Conservation (phyloP, 2,113 vertebrate species). For the Bolborhynchus lineola region DNA sequence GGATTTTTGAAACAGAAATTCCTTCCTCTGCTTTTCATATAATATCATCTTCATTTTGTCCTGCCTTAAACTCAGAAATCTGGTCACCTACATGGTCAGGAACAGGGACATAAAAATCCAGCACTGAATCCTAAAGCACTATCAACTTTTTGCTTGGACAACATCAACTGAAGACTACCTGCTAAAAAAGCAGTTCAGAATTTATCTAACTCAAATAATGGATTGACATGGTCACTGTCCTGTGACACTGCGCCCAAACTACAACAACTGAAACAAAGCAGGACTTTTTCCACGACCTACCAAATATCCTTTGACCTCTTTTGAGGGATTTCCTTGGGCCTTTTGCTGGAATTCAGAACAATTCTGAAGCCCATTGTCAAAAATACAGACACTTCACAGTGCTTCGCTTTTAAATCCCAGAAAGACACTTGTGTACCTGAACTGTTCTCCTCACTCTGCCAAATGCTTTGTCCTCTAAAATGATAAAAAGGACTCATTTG, state of each 20-base stretch:
- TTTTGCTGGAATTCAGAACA: neutral
- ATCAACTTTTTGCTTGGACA: neutral
- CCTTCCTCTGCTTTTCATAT: neutral
- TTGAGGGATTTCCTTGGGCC: neutral
- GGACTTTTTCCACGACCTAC: neutral
- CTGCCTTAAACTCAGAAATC: neutral
- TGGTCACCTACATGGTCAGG: neutral
- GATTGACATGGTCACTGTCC: neutral
- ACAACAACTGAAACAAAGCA: neutral
- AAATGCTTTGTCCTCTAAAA: neutral
- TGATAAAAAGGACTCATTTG: neutral
- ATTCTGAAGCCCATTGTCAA: neutral
- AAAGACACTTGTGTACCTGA: neutral
- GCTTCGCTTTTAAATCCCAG: neutral
- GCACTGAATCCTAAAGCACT: neutral
- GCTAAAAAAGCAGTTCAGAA: neutral
- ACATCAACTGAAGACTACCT: neutral
- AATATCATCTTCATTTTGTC: neutral
- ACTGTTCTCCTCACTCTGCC: neutral
- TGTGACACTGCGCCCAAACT: neutral
- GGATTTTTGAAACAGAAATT: conserved; percentile 18
- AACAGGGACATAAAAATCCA: neutral
- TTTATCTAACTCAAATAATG: neutral
- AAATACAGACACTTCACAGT: neutral
- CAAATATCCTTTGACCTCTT: neutral